These are phyloP conservation scores for Tachystola acroxantha DNA, from an alignment of 2,888 invertebrate genomes.

Conservation along the genomic window DNA sequence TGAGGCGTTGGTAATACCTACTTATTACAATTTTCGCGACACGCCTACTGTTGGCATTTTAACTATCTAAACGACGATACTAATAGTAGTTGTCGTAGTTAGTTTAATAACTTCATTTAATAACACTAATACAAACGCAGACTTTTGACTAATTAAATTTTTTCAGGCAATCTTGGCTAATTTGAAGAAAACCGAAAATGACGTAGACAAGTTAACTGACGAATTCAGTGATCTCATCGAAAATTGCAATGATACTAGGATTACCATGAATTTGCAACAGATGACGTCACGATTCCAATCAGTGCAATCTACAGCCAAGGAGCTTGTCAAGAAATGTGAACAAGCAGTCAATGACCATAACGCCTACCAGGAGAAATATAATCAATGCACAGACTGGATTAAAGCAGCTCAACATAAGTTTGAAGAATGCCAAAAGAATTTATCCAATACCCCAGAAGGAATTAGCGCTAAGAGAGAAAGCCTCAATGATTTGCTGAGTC, in stretches of 20 bases:
- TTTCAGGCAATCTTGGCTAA: slow-evolving; percentile 86
- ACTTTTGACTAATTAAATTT: not conserved
- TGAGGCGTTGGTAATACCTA: slow-evolving; percentile 33
- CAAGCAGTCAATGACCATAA: slow-evolving; percentile 91
- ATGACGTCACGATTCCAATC: slow-evolving; percentile 94
- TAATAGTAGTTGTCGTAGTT: slow-evolving; percentile 70
- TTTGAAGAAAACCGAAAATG: slow-evolving; percentile 89
- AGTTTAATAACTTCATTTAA: slow-evolving; percentile 45
- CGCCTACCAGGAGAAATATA: slow-evolving; percentile 88
- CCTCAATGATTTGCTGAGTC: slow-evolving; percentile 85
- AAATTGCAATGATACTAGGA: slow-evolving; percentile 90
- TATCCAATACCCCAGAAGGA: slow-evolving; percentile 82
- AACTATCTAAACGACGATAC: slow-evolving; percentile 33
- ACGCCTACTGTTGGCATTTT: slow-evolving; percentile 17
- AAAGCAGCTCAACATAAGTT: slow-evolving; percentile 85
- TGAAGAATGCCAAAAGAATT: slow-evolving; percentile 81
- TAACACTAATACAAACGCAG: not conserved
- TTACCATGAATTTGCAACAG: slow-evolving; percentile 93
- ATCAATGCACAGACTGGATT: slow-evolving; percentile 90
- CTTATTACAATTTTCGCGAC: slow-evolving; percentile 28
- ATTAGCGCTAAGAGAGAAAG: slow-evolving; percentile 83
- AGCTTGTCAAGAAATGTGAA: slow-evolving; percentile 94
- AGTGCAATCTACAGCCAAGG: slow-evolving; percentile 91
- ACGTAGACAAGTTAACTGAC: slow-evolving; percentile 91
- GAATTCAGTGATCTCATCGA: slow-evolving; percentile 91